These are phyloP conservation scores for Rhynchopsitta pachyrhyncha DNA, from an alignment of 2,113 vertebrate species.

Conservation along the genomic window DNA sequence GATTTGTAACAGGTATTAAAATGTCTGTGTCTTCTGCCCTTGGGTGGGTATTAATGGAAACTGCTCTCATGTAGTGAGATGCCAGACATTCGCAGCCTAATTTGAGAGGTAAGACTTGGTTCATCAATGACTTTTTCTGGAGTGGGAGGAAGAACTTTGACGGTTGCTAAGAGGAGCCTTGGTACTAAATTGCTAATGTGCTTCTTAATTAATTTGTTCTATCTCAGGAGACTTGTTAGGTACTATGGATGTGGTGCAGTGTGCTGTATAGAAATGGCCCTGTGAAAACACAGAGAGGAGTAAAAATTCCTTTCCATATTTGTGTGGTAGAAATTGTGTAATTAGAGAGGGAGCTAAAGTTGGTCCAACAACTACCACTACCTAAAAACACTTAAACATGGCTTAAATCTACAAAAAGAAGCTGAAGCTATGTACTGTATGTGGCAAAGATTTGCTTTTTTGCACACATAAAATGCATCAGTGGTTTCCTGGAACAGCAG, in stretches of 20 bases:
- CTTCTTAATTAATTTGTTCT: conserved; percentile 1
- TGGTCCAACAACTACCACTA: background rate
- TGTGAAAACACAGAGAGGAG: background rate
- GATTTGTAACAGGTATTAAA: background rate
- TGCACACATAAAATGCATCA: background rate
- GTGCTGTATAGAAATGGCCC: background rate
- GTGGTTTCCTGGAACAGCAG: background rate
- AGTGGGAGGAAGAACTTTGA: conserved; percentile 10
- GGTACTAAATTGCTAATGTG: background rate
- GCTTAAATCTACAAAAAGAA: background rate
- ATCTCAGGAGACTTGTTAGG: background rate
- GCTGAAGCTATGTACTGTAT: background rate
- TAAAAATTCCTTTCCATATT: background rate
- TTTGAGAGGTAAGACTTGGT: background rate
- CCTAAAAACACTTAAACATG: background rate
- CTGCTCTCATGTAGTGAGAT: background rate
- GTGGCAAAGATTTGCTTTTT: background rate
- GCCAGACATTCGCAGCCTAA: background rate
- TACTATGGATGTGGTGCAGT: background rate
- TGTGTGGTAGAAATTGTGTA: background rate
- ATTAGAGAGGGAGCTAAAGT: background rate
- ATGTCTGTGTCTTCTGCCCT: conserved; percentile 12
- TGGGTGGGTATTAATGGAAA: conserved; percentile 33
- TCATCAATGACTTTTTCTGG: background rate
- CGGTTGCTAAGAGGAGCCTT: background rate